These are phyloP conservation scores for Indicator indicator DNA, from an alignment of 2,113 vertebrate species.

Conservation along the genomic window DNA sequence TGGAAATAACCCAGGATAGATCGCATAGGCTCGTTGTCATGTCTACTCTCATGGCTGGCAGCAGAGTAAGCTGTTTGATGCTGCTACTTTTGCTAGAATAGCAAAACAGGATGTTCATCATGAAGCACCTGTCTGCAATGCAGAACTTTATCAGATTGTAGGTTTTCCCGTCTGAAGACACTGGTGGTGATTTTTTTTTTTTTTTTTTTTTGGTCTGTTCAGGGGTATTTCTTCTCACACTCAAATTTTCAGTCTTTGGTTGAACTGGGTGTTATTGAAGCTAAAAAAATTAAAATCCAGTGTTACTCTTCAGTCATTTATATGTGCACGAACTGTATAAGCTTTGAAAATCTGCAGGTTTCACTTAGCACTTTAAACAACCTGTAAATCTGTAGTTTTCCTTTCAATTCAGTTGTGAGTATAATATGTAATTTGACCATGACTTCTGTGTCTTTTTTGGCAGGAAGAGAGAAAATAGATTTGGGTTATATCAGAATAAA, in stretches of 20 bases:
- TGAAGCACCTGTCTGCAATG: not conserved
- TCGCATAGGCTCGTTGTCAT: rapidly evolving
- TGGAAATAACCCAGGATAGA: not conserved
- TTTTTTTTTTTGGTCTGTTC: too few relatives aligned
- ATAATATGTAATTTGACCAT: not conserved
- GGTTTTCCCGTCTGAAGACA: not conserved
- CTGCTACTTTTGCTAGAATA: not conserved
- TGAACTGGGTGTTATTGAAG: not conserved
- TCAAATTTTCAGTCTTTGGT: not conserved
- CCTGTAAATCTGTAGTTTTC: not conserved
- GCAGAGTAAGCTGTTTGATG: not conserved
- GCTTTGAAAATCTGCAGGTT: too few relatives aligned
- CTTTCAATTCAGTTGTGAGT: not conserved
- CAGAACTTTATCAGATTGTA: not conserved
- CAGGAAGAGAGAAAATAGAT: not conserved
- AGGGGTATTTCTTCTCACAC: not conserved
- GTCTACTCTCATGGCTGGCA: not conserved
- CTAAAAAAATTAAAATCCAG: not conserved
- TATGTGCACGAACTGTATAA: rapidly evolving
- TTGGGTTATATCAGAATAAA: not conserved
- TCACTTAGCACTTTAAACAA: not conserved
- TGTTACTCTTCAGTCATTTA: not conserved
- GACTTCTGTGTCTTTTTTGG: not conserved
- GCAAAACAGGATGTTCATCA: not conserved
- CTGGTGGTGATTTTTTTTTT: not conserved